These are phyloP conservation scores for Microplitis manilae DNA, from an alignment of 2,888 invertebrate genomes.

Conservation along the genomic window DNA sequence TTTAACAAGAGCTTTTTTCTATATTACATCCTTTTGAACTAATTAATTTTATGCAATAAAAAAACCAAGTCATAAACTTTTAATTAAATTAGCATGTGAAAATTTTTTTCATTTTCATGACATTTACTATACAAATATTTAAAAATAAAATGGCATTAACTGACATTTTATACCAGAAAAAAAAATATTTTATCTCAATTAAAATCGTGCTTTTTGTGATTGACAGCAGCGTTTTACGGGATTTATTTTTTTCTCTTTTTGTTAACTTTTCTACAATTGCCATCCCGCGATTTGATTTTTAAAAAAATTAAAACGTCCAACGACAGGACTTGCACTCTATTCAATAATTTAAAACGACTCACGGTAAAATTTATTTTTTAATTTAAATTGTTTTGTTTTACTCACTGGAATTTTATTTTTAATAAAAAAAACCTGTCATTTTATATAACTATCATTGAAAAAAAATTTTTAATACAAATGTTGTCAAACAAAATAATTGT, in stretches of 20 bases:
- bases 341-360: background rate
- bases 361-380: background rate
- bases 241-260: background rate
- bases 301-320: background rate
- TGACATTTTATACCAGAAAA: background rate
- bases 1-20: too few species aligned
- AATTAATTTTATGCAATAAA: too few species aligned
- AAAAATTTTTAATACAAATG: background rate
- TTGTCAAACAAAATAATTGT: background rate
- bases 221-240: background rate
- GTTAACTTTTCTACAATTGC: background rate
- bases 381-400: background rate
- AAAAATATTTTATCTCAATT: background rate
- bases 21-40: too few species aligned
- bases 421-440: background rate
- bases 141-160: background rate
- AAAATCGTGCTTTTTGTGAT: background rate
- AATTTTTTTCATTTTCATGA: background rate
- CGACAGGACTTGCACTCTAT: background rate
- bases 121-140: background rate
- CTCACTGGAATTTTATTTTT: background rate
- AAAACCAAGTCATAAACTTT: too few species aligned
- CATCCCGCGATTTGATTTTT: background rate
- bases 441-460: background rate
- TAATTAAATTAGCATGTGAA: background rate